These are phyloP conservation scores for Melieria omissa DNA, from an alignment of 2,888 invertebrate genomes.

Conservation along the genomic window DNA sequence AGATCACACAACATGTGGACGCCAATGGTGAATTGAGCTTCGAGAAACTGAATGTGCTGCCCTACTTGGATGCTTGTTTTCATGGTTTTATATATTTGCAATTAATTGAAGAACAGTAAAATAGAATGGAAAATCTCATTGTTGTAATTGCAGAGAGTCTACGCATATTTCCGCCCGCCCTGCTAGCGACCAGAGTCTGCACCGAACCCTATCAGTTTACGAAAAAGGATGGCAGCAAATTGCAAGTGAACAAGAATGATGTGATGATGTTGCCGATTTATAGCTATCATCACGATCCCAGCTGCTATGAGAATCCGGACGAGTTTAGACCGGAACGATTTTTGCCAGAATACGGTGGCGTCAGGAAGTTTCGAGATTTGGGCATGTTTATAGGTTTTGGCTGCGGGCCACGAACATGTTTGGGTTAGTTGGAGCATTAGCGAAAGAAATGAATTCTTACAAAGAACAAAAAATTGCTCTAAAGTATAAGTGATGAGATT, in stretches of 20 bases:
- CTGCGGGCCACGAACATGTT: slow-evolving; percentile 64
- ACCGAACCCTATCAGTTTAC: slow-evolving; percentile 52
- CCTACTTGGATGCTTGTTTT: slow-evolving; percentile 62
- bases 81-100: slow-evolving; percentile 51
- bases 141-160: slow-evolving; percentile 52
- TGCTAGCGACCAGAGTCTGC: slow-evolving; percentile 58
- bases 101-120: not conserved
- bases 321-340: slow-evolving; percentile 62
- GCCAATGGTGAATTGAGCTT: slow-evolving; percentile 50
- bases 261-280: slow-evolving; percentile 58
- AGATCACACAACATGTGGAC: slow-evolving; percentile 46
- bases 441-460: not conserved
- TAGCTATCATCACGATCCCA: slow-evolving; percentile 59
- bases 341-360: slow-evolving; percentile 52
- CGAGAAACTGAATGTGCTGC: slow-evolving; percentile 57
- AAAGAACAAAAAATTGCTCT: too few species aligned
- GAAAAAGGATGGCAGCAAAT: slow-evolving; percentile 48
- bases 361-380: slow-evolving; percentile 55
- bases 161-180: slow-evolving; percentile 58
- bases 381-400: slow-evolving; percentile 63
- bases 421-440: slow-evolving; percentile 48
- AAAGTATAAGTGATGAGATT: not conserved
- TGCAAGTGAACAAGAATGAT: slow-evolving; percentile 53
- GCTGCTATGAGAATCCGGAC: slow-evolving; percentile 55
- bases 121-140: not conserved